These are phyloP conservation scores for Sinocyclocheilus anshuiensis DNA, from an alignment of 2,113 vertebrate genomes.

Conservation along the genomic window DNA sequence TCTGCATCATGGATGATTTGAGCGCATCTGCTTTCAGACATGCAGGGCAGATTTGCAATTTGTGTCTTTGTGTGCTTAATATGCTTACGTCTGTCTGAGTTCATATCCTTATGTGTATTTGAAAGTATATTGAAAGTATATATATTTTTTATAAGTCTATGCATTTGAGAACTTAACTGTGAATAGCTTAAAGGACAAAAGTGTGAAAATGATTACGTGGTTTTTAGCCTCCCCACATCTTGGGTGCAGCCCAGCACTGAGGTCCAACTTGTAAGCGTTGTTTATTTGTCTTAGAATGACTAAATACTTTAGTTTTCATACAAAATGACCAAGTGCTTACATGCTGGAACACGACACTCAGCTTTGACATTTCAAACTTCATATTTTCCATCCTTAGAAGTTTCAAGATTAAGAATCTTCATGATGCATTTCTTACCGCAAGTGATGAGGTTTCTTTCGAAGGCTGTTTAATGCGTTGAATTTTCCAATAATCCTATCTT, in stretches of 20 bases:
- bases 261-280: constrained; percentile 34
- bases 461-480: not conserved
- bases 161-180: not conserved
- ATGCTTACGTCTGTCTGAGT: not conserved
- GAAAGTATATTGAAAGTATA: not conserved
- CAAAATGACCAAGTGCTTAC: not conserved
- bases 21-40: constrained; percentile 32
- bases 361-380: not conserved
- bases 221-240: not conserved
- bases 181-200: not conserved
- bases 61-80: not conserved
- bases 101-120: not conserved
- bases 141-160: not conserved
- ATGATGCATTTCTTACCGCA: not conserved
- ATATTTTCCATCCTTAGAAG: not conserved
- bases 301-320: constrained; percentile 3
- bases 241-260: not conserved
- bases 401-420: constrained; percentile 18
- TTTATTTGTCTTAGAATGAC: constrained; percentile 39
- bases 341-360: not conserved
- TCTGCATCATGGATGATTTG: constrained; percentile 4
- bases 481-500: constrained; percentile 1
- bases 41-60: constrained; percentile 8
- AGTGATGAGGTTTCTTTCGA: not conserved
- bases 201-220: constrained; percentile 20